Conservation (phyloP, 2,113 vertebrate genomes). For the Gopherus flavomarginatus region DNA sequence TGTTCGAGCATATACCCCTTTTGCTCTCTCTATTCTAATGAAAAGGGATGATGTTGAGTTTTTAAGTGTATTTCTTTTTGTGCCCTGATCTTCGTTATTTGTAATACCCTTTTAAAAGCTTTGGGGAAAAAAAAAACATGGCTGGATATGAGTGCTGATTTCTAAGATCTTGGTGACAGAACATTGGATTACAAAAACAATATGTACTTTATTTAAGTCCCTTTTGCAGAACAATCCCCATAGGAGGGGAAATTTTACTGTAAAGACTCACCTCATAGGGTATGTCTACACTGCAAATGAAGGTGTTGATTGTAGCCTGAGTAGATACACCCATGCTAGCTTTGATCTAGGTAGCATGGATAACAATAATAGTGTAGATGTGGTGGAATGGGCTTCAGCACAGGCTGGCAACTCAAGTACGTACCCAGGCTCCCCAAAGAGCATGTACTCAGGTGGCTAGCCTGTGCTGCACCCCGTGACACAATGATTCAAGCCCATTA, state of each 20-base stretch:
- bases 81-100: not conserved
- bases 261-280: not conserved
- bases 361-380: not conserved
- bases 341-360: not conserved
- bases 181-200: not conserved
- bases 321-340: not conserved
- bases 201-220: not conserved
- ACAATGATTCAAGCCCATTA: not conserved
- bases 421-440: not conserved
- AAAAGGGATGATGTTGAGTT: not conserved
- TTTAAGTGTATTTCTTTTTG: not conserved
- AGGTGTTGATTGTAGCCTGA: not conserved
- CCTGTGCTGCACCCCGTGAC: not conserved
- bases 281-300: not conserved
- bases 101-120: not conserved
- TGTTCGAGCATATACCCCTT: not conserved
- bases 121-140: not conserved
- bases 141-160: not conserved
- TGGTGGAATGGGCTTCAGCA: not conserved
- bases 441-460: not conserved
- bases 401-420: not conserved
- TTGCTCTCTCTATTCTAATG: accelerated
- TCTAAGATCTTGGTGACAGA: not conserved
- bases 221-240: not conserved
- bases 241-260: not conserved